phyloP scores from a whole-genome alignment of 2,888 invertebrate genomes.

The Pachydiplax longipennis region DNA sequence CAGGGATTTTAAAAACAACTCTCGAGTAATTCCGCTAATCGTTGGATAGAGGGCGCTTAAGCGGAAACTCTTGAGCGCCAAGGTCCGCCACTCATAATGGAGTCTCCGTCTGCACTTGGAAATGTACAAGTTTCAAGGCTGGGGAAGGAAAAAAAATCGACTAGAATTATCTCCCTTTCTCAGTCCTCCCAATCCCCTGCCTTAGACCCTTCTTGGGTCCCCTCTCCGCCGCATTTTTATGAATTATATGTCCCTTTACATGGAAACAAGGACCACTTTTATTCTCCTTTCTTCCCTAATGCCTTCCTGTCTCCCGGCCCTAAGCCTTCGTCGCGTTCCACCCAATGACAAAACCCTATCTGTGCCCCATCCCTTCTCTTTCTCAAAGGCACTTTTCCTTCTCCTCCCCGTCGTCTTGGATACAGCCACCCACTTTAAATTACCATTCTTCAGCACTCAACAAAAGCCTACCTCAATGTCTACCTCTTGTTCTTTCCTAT shows the following conservation, averaged over 20 bases:
- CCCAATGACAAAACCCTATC: conserved; percentile 12
- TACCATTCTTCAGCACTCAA: not conserved
- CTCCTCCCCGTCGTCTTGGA: not conserved
- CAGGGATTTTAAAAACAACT: not conserved
- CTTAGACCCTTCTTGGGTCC: not conserved
- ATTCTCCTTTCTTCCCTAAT: conserved; percentile 7
- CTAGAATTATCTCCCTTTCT: conserved; percentile 24
- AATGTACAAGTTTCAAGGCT: not conserved
- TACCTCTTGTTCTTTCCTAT: not conserved
- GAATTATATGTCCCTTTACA: conserved; percentile 33
- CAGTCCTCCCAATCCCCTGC: not conserved
- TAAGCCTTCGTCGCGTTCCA: not conserved
- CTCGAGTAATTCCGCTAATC: conserved; percentile 18
- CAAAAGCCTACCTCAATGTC: not conserved
- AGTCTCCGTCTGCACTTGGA: not conserved
- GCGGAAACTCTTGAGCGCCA: not conserved
- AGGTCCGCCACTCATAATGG: not conserved
- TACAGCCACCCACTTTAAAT: not conserved
- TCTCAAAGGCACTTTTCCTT: not conserved
- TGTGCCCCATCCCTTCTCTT: not conserved
- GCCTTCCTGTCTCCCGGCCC: not conserved
- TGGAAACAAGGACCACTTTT: conserved; percentile 31
- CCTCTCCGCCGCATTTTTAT: conserved; percentile 14
- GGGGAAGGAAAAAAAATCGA: not conserved
- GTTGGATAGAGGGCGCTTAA: not conserved